Evolutionary conservation across 2,113 vertebrate genomes (phyloP).

Genomic region (Xyliphius kryptos): DNA sequence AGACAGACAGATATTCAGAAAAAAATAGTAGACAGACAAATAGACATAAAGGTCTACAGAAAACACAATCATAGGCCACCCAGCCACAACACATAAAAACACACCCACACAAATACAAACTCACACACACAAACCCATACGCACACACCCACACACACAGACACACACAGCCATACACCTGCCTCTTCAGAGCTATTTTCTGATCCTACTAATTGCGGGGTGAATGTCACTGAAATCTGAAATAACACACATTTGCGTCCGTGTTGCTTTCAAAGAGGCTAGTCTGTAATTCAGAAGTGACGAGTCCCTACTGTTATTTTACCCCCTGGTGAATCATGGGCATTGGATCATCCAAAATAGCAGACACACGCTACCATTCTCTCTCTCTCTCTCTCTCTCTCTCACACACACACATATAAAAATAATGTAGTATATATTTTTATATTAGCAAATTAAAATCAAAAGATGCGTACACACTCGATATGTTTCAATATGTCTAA

Average conservation of each 20-base stretch:
- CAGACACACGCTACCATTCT: too few relatives aligned
- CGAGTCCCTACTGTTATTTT: slow-evolving; percentile 41
- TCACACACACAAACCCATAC: too few relatives aligned
- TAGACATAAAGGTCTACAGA: too few relatives aligned
- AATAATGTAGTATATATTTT: too few relatives aligned
- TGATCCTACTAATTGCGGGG: slow-evolving; percentile 34
- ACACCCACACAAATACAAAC: too few relatives aligned
- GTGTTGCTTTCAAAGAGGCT: slow-evolving; percentile 26
- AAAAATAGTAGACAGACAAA: too few relatives aligned
- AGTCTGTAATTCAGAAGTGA: slow-evolving; percentile 39
- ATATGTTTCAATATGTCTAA: not conserved
- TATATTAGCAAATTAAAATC: too few relatives aligned
- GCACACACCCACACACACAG: slow-evolving; percentile 8
- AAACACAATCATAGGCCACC: too few relatives aligned
- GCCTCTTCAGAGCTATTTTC: slow-evolving; percentile 30
- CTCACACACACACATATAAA: too few relatives aligned
- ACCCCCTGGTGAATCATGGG: slow-evolving; percentile 36
- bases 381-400: too few relatives aligned
- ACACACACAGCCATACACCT: slow-evolving; percentile 25
- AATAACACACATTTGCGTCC: slow-evolving; percentile 32
- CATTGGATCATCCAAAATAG: slow-evolving; percentile 38
- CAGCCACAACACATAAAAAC: too few relatives aligned
- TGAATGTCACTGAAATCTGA: slow-evolving; percentile 31
- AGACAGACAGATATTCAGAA: too few relatives aligned
- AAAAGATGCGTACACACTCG: not conserved